These are phyloP conservation scores for Hirtodrosophila histrioides DNA, from an alignment of 2,888 invertebrate genomes.

Conservation along the genomic window DNA sequence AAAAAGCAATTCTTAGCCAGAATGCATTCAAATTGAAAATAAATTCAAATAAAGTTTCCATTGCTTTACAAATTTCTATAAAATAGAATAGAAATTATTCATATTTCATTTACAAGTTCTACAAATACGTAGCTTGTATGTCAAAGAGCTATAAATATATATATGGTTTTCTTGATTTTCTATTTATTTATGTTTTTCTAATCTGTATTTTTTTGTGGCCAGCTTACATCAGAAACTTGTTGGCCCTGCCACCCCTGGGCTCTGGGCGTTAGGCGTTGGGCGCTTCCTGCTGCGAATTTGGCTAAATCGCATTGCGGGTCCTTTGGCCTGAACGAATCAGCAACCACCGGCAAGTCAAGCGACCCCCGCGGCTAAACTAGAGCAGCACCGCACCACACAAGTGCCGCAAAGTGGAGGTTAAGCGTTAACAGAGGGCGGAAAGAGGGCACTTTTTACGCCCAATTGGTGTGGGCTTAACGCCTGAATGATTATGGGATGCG, in stretches of 20 bases:
- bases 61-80: no score
- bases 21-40: no score
- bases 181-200: background rate
- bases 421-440: constrained; percentile 10
- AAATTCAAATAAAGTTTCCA: no score
- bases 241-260: constrained; percentile 34
- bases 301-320: constrained; percentile 70
- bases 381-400: constrained; percentile 54
- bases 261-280: background rate
- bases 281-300: constrained; percentile 77
- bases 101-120: no score
- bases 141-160: no score
- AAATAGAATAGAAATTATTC: no score
- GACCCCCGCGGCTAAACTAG: constrained; percentile 43
- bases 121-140: no score
- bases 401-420: constrained; percentile 63
- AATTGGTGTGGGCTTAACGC: constrained; percentile 82
- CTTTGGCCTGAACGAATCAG: constrained; percentile 59
- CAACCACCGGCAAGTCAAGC: constrained; percentile 53
- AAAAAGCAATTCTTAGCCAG: no score
- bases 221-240: constrained; percentile 40
- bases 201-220: background rate
- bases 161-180: background rate
- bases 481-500: constrained; percentile 67
- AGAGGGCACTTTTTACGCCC: constrained; percentile 74